Evolutionary conservation across 92 coral and sea anemone genomes (phyloP), one percentile per base, ranked within the genome.

Genomic region (Epizoanthus ramosus): DNA sequence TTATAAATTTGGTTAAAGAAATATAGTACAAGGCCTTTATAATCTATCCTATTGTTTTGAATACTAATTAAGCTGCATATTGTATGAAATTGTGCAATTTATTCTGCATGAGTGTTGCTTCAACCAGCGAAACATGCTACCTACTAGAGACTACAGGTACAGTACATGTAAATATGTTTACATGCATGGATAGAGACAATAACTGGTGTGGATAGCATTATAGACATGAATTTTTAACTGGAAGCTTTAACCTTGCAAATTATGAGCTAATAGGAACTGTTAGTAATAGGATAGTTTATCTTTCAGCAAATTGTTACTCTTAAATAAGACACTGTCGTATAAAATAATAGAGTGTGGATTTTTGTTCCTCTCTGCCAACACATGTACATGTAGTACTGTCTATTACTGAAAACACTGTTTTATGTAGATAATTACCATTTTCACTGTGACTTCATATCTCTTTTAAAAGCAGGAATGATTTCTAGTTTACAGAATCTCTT

Each of bases 231-330:
- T 16, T 33, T 15, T 41, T 15, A 4, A 67, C 47, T 28, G 72
- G 9, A 33, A 24, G 47, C 8, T 31, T 59, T 77, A 35, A 23
- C 37, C 71, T 59, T 75, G 68, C 68, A 33, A 77, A 60, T 19
- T 61, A 23, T 19, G 63, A 4, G 65, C 35, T 10, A 41, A 21
- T 18, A 19, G 6, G 3, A 37, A 37, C 3, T 37, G 43, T 37
- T 7, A 8, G 28, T n/a, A 16, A 24, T 28, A 15, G 13, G 25
- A 33, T 17, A 61, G 15, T 47, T 47, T 75, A 21, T 24, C 57
- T 45, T 61, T 61, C 71, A 77, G 39, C 82, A 63, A 77, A 63
- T 43, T 28, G 31, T 28, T 28, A 28, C 31, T 28, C 31, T 28
- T 28, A 28, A 28, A 28, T 23, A 64, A 67, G 47, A 19, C 47